phyloP scores from a whole-genome alignment of 2,113 vertebrate species.

The Cricetomys ansorgei region DNA sequence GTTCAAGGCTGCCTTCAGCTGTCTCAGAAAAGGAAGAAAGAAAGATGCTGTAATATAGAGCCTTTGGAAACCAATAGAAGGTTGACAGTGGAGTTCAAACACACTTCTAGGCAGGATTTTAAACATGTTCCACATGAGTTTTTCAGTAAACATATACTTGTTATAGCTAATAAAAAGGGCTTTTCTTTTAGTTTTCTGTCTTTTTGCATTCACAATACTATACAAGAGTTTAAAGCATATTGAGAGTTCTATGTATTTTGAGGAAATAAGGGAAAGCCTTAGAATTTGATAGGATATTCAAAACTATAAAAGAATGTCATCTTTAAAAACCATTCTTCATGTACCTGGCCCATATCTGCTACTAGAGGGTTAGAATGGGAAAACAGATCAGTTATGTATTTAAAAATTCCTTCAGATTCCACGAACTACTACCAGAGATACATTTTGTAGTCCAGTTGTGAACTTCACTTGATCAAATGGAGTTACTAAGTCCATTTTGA shows the following conservation, averaged over 20 bases:
- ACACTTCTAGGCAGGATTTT: constrained; percentile 39
- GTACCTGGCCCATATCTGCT: constrained; percentile 9
- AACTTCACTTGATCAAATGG: constrained; percentile 76
- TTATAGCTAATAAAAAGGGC: constrained; percentile 69
- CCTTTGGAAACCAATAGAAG: constrained; percentile 35
- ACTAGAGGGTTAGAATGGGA: not conserved
- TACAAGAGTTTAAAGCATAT: constrained; percentile 66
- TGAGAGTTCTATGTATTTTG: constrained; percentile 59
- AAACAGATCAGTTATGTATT: constrained; percentile 45
- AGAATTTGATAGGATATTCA: constrained; percentile 49
- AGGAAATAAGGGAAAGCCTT: constrained; percentile 40
- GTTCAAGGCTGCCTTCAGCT: not conserved
- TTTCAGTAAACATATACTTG: constrained; percentile 18
- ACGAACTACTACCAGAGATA: constrained; percentile 70
- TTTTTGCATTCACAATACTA: constrained; percentile 72
- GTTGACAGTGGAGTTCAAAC: constrained; percentile 21
- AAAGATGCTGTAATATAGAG: constrained; percentile 55
- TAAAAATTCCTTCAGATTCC: constrained; percentile 67
- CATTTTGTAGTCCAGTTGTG: constrained; percentile 73
- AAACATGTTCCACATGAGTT: not conserved
- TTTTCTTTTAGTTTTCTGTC: constrained; percentile 65
- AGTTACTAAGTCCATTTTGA: constrained; percentile 80
- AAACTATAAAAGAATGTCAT: constrained; percentile 43
- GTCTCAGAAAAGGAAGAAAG: constrained; percentile 27
- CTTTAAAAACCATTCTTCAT: constrained; percentile 39